Percentiles rank a stretch among this genome's conserved stretches.
These are phyloP conservation scores for Prunella fulvescens DNA, from an alignment of 2,113 vertebrate species.

Conservation along the genomic window DNA sequence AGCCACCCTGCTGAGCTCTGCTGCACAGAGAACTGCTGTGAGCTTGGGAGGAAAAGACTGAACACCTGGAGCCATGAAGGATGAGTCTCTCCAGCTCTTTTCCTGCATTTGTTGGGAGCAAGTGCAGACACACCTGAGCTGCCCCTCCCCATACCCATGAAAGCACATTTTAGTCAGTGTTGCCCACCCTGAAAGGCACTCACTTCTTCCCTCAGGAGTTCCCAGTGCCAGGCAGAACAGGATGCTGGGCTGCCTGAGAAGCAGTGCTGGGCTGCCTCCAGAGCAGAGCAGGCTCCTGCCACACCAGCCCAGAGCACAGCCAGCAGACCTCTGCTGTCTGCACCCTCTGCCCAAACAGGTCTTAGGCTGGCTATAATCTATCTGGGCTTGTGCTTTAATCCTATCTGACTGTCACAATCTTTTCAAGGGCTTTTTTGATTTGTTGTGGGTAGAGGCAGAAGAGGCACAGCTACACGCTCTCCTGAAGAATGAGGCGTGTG, in stretches of 20 bases:
- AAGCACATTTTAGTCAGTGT: accelerated
- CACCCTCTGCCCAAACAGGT: neutral
- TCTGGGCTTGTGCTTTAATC: neutral
- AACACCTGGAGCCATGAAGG: neutral
- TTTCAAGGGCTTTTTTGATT: neutral
- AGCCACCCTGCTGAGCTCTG: neutral
- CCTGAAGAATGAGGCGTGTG: neutral
- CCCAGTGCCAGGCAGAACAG: neutral
- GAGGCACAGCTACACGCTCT: accelerated
- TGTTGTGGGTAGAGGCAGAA: neutral
- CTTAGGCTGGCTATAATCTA: neutral
- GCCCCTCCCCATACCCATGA: neutral
- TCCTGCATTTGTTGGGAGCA: neutral
- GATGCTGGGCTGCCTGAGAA: neutral
- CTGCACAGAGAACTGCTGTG: neutral
- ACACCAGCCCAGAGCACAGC: neutral
- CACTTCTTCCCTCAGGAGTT: neutral
- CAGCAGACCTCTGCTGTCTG: neutral
- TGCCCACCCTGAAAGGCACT: neutral
- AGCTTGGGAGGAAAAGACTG: neutral
- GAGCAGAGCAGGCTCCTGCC: neutral
- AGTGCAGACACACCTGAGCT: neutral
- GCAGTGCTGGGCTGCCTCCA: neutral
- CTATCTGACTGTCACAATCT: neutral
- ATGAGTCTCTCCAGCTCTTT: neutral